Evolutionary conservation across 2,113 vertebrate genomes (phyloP).

Genomic region (Apodemus sylvaticus): DNA sequence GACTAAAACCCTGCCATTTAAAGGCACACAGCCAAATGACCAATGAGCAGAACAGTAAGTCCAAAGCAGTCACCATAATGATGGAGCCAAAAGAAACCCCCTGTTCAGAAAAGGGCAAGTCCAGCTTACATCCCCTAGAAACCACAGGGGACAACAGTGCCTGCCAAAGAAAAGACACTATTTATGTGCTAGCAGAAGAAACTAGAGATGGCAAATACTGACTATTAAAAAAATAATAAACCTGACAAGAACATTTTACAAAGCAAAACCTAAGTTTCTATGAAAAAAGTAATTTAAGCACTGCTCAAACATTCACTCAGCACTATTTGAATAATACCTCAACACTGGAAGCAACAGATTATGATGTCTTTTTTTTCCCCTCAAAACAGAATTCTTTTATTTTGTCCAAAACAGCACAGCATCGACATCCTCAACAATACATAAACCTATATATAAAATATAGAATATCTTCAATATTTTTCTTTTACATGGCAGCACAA

Average conservation of each 20-base stretch:
- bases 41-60: background rate
- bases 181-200: background rate
- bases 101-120: constrained; percentile 23
- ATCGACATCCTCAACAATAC: constrained; percentile 79
- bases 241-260: background rate
- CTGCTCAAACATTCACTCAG: background rate
- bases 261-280: background rate
- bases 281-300: constrained; percentile 11
- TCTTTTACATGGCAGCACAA: constrained; percentile 66
- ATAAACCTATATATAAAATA: constrained; percentile 82
- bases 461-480: constrained; percentile 80
- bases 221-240: background rate
- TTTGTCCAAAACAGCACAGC: constrained; percentile 84
- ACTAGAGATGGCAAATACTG: background rate
- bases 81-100: background rate
- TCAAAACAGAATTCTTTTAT: constrained; percentile 83
- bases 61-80: background rate
- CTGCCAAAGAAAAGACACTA: background rate
- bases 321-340: background rate
- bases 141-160: background rate
- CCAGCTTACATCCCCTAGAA: background rate
- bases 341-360: constrained; percentile 17
- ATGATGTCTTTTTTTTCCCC: no score
- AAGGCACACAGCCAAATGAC: constrained; percentile 51
- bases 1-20: background rate